These are phyloP conservation scores for Centropus unirufus DNA, from an alignment of 2,113 vertebrate genomes.

Conservation along the genomic window DNA sequence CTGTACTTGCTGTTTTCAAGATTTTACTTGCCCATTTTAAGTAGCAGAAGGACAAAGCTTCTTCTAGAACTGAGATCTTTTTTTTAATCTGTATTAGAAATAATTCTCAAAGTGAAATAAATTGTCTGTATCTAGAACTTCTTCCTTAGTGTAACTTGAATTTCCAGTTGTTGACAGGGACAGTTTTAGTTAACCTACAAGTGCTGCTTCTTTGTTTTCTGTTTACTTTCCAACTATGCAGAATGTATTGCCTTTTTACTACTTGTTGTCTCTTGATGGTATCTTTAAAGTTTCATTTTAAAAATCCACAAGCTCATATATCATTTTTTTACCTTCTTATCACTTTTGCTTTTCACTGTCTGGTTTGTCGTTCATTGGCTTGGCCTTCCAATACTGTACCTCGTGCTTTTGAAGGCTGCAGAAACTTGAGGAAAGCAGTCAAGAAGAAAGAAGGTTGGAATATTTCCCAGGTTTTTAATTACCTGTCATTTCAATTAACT, in stretches of 20 bases:
- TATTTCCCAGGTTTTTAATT: conserved; percentile 83
- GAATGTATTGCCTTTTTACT: conserved; percentile 79
- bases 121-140: neutral
- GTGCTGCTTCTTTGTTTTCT: conserved; percentile 60
- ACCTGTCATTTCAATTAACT: conserved; percentile 77
- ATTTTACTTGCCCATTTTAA: neutral
- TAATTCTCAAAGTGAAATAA: neutral
- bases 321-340: conserved; percentile 81
- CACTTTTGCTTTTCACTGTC: conserved; percentile 80
- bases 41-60: neutral
- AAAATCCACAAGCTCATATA: conserved; percentile 78
- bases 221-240: conserved; percentile 66
- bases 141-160: neutral
- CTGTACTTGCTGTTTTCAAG: conserved; percentile 31
- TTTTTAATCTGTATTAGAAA: neutral
- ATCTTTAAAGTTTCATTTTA: conserved; percentile 77
- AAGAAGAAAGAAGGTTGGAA: conserved; percentile 91
- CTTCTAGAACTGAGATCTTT: neutral
- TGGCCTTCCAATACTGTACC: conserved; percentile 82
- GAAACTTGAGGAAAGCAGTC: conserved; percentile 87
- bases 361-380: conserved; percentile 84
- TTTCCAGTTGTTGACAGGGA: neutral
- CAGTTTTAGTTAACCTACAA: conserved; percentile 26
- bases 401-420: conserved; percentile 89
- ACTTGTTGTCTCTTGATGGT: conserved; percentile 74